Percentiles rank a stretch among this genome's conserved stretches.
Conservation (phyloP, 2,888 invertebrate genomes). For the Aleiodes leptofemur region DNA sequence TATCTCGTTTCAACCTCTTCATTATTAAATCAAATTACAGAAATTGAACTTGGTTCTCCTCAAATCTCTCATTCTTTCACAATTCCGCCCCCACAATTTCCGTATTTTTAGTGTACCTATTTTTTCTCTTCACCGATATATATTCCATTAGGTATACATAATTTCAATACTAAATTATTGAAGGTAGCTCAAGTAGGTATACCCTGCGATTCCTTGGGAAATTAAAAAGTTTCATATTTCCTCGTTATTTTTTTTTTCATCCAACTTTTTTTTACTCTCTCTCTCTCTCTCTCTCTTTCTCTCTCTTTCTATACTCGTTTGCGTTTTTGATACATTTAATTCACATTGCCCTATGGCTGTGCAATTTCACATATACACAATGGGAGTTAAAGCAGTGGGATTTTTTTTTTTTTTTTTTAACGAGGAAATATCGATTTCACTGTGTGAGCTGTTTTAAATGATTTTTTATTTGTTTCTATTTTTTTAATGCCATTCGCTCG, state of each 20-base stretch:
- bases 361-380: not conserved
- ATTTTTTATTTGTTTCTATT: conserved; percentile 13
- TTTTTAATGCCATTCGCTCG: not conserved
- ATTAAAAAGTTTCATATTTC: not conserved
- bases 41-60: too few relatives aligned
- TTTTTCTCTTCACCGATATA: too few relatives aligned
- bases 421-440: conserved; percentile 15
- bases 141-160: conserved; percentile 7
- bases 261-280: not conserved
- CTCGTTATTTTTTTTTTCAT: not conserved
- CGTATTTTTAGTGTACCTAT: too few relatives aligned
- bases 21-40: too few relatives aligned
- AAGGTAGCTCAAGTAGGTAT: conserved; percentile 4
- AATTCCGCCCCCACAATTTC: too few relatives aligned
- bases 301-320: not conserved
- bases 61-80: too few relatives aligned
- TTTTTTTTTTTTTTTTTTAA: not conserved
- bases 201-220: not conserved
- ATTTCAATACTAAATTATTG: conserved; percentile 21
- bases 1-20: too few relatives aligned
- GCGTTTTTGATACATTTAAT: not conserved
- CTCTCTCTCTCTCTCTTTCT: not conserved
- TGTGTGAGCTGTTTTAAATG: not conserved
- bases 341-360: conserved; percentile 4
- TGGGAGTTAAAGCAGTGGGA: too few relatives aligned